Percentiles rank a stretch among this genome's conserved stretches.
Evolutionary conservation across 2,888 invertebrate species (phyloP).

Genomic region (Phalera bucephala): DNA sequence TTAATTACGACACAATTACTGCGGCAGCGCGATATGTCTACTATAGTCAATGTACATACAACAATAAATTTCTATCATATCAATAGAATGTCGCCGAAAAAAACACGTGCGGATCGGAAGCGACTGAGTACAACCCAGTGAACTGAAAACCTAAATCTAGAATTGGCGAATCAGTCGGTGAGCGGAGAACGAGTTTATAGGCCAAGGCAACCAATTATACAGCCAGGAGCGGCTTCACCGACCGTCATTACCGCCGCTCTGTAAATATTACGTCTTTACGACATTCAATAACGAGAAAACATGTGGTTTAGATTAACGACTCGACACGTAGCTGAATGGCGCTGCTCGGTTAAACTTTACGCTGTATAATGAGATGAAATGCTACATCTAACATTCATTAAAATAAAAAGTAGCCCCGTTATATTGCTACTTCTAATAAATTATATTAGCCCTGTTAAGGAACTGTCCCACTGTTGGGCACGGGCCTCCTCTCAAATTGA

Average conservation of each 20-base stretch:
- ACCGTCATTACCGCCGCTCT: conserved; percentile 33
- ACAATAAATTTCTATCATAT: background rate
- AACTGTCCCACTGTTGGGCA: no score
- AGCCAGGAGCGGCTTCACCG: conserved; percentile 43
- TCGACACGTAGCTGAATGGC: background rate
- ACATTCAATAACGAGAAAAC: conserved; percentile 32
- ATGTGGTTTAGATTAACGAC: conserved; percentile 16
- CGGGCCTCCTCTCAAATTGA: no score
- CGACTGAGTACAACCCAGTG: conserved; percentile 66
- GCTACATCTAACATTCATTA: no score
- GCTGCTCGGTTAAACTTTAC: background rate
- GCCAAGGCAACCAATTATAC: conserved; percentile 75
- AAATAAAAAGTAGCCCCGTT: no score
- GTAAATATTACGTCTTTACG: conserved; percentile 44
- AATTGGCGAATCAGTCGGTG: conserved; percentile 72
- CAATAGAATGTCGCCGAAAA: conserved; percentile 11
- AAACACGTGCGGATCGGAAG: conserved; percentile 50
- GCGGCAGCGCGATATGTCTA: no score
- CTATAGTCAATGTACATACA: no score
- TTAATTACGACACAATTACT: no score
- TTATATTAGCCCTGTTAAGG: no score
- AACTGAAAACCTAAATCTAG: conserved; percentile 82
- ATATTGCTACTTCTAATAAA: no score
- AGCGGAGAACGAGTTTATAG: conserved; percentile 66
- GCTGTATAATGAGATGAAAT: no score